phyloP scores from a whole-genome alignment of 2,113 vertebrate genomes.

The Laticauda colubrina region DNA sequence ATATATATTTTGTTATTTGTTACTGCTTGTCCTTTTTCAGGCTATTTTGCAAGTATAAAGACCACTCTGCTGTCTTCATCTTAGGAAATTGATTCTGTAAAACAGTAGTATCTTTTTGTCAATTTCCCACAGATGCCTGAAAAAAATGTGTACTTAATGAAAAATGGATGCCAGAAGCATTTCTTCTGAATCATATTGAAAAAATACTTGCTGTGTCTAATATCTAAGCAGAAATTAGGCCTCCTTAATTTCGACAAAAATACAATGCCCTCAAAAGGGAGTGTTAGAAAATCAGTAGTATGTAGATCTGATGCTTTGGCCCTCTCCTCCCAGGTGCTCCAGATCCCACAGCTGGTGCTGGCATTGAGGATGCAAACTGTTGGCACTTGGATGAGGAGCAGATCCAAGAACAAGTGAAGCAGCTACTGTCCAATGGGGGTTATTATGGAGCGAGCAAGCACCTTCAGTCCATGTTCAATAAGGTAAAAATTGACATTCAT shows the following conservation, averaged over 20 bases:
- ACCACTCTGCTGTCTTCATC: not conserved
- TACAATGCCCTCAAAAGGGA: not conserved
- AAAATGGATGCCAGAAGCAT: not conserved
- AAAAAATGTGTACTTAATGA: not conserved
- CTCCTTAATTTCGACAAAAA: not conserved
- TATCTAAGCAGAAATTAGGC: too few species aligned
- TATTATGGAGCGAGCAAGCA: slow-evolving; percentile 73
- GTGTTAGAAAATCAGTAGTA: too few species aligned
- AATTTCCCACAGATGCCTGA: not conserved
- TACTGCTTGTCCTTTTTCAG: not conserved
- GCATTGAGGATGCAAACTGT: slow-evolving; percentile 71
- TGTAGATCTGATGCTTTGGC: not conserved
- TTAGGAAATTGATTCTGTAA: not conserved
- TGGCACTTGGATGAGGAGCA: slow-evolving; percentile 74
- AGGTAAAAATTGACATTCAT: slow-evolving; percentile 48
- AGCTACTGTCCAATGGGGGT: slow-evolving; percentile 68
- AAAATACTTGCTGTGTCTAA: not conserved
- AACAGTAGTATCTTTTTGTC: not conserved
- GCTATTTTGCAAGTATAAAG: not conserved
- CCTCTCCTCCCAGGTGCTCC: slow-evolving; percentile 59
- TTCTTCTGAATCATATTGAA: not conserved
- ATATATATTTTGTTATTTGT: not conserved
- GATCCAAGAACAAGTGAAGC: slow-evolving; percentile 74
- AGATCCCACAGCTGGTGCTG: slow-evolving; percentile 68
- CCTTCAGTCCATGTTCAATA: slow-evolving; percentile 72